Evolutionary conservation across 2,797 vertebrate species (phyloP), one percentile per base, ranked within the genome.

Genomic region (Oreonectes daqikongensis): DNA sequence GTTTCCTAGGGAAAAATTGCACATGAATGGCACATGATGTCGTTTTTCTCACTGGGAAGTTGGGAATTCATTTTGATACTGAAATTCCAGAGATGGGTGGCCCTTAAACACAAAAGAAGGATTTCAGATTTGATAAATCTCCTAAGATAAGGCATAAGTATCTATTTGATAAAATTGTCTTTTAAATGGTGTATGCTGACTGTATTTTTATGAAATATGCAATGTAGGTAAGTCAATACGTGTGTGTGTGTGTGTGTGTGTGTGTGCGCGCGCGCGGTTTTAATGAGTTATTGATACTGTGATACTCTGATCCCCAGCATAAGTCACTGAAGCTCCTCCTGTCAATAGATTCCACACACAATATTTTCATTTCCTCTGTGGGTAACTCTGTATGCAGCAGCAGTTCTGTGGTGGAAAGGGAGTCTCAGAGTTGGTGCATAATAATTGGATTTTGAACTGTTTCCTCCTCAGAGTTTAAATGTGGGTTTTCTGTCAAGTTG

Each of bases 381-480:
- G 52, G 69, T 57, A 46, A 46, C 30, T 73, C 53, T 73, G 40
- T 69, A 22, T 68, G 22, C 65, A 63, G 55, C 65, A 66, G 50
- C 30, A 57, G 26, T 55, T 46, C 46, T 20, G 32, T 53, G 71
- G 46, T 64, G 28, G 26, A 44, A 35, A 66, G 46, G 64, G 64
- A 74, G 50, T 32, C 60, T 72, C 65, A 69, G 35, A 44, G 57
- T 24, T 52, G 46, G 32, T 79, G 65, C 65, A 42, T 74, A 60
- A 44, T 74, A 79, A 79, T 74, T 79, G 71, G 65, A 79, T 79
- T 79, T 44, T 79, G 71, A 74, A 74, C 67, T 38, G 60, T 67
- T 74, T 69, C 59, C 26, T 65, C 76, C 52, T 32, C 52, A 66
- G 69, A 78, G 69, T 66, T 72, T 53, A 72, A 66, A 78, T 72